phyloP scores from a whole-genome alignment of 1,140 invertebrate genomes.

The Metaphire vulgaris region DNA sequence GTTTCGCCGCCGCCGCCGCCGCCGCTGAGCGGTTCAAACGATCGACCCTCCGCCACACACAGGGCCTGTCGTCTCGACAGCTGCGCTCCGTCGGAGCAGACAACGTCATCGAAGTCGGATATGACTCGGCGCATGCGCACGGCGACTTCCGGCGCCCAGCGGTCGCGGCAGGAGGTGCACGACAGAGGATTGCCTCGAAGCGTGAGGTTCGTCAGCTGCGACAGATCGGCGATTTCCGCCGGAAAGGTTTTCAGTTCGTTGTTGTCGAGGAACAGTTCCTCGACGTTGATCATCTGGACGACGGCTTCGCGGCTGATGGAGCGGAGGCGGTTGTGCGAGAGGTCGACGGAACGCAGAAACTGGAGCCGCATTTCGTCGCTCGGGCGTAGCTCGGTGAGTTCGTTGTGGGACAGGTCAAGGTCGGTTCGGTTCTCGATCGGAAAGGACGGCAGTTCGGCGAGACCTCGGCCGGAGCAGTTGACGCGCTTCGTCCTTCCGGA shows the following conservation, averaged over 20 bases:
- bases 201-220: neutral
- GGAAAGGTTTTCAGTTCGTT: constrained; percentile 14
- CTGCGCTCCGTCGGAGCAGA: neutral
- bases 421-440: neutral
- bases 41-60: neutral
- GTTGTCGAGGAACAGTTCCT: neutral
- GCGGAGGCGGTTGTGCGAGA: constrained; percentile 13
- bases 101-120: neutral
- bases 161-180: neutral
- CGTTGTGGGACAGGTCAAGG: constrained; percentile 17
- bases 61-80: neutral
- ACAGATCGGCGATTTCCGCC: neutral
- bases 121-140: neutral
- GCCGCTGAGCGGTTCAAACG: no score
- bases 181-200: neutral
- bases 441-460: constrained; percentile 9
- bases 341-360: constrained; percentile 16
- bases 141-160: neutral
- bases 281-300: constrained; percentile 14
- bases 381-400: neutral
- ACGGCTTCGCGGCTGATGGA: constrained; percentile 27
- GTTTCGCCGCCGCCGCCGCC: no score
- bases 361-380: neutral
- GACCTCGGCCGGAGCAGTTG: constrained; percentile 6
- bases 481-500: neutral